Evolutionary conservation across 2,888 invertebrate genomes (phyloP).

Genomic region (Andrena trimmerana): DNA sequence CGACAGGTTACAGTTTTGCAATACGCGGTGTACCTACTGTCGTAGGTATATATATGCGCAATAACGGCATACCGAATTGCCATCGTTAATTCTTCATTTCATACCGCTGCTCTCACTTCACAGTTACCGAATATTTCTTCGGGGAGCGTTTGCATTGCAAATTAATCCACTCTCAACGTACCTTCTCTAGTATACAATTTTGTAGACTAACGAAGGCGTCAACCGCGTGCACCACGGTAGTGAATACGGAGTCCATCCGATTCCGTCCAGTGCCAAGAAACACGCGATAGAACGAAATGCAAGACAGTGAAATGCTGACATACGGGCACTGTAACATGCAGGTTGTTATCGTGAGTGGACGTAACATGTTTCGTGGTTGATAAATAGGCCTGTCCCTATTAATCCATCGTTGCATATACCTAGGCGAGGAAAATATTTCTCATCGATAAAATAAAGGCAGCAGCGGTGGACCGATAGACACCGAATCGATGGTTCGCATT

Average conservation of each 20-base stretch:
- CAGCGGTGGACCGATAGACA: background rate
- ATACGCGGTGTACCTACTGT: background rate
- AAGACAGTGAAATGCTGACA: conserved; percentile 3
- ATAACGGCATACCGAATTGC: background rate
- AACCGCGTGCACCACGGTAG: too few species aligned
- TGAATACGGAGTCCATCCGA: too few species aligned
- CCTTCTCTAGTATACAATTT: too few species aligned
- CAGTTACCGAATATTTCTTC: background rate
- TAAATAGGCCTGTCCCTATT: conserved; percentile 29
- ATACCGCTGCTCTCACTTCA: background rate
- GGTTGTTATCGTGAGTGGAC: conserved; percentile 31
- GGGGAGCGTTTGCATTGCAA: background rate
- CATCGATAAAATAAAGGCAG: conserved; percentile 28
- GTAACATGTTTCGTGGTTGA: conserved; percentile 7
- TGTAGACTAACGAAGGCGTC: too few species aligned
- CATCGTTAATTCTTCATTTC: background rate
- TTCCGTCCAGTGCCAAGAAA: background rate
- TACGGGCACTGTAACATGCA: conserved; percentile 9
- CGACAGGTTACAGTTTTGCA: conserved; percentile 20
- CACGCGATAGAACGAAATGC: conserved; percentile 5
- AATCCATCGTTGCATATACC: conserved; percentile 28
- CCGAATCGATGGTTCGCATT: conserved; percentile 21
- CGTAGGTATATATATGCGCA: background rate
- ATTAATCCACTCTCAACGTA: too few species aligned
- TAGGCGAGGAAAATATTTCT: conserved; percentile 33